phyloP scores from a whole-genome alignment of 2,113 vertebrate species.

The Elanoides forficatus region DNA sequence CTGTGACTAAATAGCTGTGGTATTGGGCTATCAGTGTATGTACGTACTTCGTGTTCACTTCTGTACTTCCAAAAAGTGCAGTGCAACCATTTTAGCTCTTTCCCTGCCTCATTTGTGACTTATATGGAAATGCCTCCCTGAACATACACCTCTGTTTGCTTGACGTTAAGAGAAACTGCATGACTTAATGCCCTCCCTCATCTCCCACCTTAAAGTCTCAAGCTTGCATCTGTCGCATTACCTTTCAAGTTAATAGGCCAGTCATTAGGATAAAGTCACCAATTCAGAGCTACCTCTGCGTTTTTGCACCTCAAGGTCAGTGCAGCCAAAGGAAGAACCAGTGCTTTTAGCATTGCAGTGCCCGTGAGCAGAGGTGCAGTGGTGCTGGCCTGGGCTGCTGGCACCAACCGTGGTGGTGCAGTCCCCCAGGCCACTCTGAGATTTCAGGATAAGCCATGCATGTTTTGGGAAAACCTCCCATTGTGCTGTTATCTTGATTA shows the following conservation, averaged over 20 bases:
- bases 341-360: not conserved
- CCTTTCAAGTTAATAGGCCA: not conserved
- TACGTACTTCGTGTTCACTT: not conserved
- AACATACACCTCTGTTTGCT: not conserved
- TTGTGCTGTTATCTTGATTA: too few relatives aligned
- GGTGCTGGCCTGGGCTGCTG: not conserved
- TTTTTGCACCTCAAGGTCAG: not conserved
- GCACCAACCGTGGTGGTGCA: not conserved
- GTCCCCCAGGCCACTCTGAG: too few relatives aligned
- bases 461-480: too few relatives aligned
- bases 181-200: not conserved
- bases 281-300: not conserved
- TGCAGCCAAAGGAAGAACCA: not conserved
- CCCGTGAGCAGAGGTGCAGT: not conserved
- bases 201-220: not conserved
- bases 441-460: too few relatives aligned
- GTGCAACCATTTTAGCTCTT: not conserved
- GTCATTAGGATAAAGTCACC: not conserved
- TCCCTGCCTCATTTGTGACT: not conserved
- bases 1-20: slow-evolving; percentile 10
- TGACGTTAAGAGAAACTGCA: not conserved
- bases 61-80: not conserved
- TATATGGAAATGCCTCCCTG: not conserved
- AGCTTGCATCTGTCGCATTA: not conserved
- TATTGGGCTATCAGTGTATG: not conserved